Conservation (phyloP, 1,140 invertebrate genomes). For the Frieseomelitta varia region DNA sequence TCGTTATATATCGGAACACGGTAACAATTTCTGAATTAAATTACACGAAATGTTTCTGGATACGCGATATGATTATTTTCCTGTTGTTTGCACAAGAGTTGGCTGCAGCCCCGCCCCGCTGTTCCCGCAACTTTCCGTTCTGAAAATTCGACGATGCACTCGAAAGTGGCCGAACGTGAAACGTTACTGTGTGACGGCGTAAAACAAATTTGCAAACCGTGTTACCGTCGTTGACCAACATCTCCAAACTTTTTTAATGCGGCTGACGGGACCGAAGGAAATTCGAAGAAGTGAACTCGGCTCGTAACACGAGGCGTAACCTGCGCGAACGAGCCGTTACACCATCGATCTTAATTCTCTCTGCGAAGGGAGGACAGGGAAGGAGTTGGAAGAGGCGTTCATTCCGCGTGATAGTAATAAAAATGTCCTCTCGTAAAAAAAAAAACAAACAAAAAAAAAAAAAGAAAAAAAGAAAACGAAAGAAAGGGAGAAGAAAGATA, state of each 20-base stretch:
- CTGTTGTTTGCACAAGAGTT: background rate
- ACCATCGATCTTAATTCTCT: constrained; percentile 47
- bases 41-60: background rate
- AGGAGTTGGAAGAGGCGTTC: background rate
- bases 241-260: constrained; percentile 15
- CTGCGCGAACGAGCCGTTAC: constrained; percentile 23
- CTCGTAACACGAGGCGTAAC: background rate
- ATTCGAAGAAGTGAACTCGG: background rate
- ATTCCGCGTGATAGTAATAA: constrained; percentile 28
- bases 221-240: background rate
- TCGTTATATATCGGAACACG: constrained; percentile 5
- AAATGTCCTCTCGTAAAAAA: constrained; percentile 23
- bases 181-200: background rate
- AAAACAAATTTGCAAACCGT: constrained; percentile 2
- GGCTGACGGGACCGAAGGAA: background rate
- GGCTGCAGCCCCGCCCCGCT: background rate
- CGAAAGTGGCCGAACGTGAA: background rate
- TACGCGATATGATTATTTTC: background rate
- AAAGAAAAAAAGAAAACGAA: no score
- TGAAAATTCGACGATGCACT: background rate
- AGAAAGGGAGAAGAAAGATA: background rate
- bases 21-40: background rate
- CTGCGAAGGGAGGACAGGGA: background rate
- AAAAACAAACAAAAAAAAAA: background rate
- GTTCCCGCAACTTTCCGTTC: background rate